Evolutionary conservation across 1,140 invertebrate genomes (phyloP).

Genomic region (Procambarus virginalis): DNA sequence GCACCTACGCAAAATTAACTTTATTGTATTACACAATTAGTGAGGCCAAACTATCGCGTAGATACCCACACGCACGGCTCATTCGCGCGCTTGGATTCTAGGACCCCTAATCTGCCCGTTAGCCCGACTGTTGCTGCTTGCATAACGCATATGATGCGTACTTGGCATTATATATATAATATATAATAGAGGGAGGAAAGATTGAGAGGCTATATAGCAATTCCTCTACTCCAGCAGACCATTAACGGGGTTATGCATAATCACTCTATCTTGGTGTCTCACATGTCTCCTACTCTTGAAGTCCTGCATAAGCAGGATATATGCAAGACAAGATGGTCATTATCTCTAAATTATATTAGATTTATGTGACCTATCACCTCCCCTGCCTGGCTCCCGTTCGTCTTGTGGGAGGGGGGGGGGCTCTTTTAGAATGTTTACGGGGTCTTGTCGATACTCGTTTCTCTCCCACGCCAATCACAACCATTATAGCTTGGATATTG

Average conservation of each 20-base stretch:
- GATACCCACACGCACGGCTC: conserved; percentile 28
- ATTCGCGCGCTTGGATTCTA: background rate
- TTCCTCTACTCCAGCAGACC: no score
- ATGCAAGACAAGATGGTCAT: conserved; percentile 52
- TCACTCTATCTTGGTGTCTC: conserved; percentile 45
- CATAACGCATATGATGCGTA: no score
- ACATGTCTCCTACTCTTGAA: conserved; percentile 45
- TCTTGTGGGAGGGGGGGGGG: background rate
- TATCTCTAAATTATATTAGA: conserved; percentile 58
- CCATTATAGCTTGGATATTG: no score
- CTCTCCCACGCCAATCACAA: no score
- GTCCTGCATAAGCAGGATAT: conserved; percentile 41
- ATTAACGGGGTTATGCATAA: conserved; percentile 18
- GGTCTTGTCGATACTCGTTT: no score
- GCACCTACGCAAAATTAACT: conserved; percentile 23
- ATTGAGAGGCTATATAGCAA: no score
- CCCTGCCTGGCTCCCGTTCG: background rate
- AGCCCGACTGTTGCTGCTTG: no score
- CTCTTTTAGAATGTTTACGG: no score
- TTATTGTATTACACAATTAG: conserved; percentile 41
- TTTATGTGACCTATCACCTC: conserved; percentile 50
- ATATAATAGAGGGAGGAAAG: no score
- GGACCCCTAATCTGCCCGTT: background rate
- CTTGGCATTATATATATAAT: no score
- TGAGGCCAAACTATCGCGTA: conserved; percentile 31